phyloP scores from a whole-genome alignment of 2,888 invertebrate species.

The Limnephilus marmoratus region DNA sequence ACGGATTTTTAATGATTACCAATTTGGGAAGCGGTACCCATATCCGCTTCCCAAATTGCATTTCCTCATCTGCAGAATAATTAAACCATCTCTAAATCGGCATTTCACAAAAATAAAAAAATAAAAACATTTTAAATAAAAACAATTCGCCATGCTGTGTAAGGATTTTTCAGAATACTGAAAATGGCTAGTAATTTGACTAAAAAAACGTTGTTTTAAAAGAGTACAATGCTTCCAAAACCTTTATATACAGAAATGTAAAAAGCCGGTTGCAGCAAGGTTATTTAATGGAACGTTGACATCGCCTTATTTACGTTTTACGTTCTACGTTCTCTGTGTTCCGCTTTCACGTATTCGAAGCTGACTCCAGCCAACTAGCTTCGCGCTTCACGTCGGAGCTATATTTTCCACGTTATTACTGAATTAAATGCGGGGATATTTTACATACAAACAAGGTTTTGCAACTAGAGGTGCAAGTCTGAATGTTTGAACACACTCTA shows the following conservation, averaged over 20 bases:
- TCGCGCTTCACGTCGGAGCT: not conserved
- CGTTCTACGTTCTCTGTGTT: not conserved
- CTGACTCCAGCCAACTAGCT: not conserved
- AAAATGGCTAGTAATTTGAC: not conserved
- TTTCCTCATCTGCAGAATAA: no score
- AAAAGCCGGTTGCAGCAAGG: not conserved
- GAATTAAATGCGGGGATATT: not conserved
- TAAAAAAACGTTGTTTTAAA: not conserved
- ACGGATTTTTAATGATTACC: no score
- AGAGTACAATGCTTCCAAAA: not conserved
- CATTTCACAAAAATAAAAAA: no score
- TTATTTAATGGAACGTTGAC: not conserved
- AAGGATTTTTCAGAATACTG: not conserved
- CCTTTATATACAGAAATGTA: not conserved
- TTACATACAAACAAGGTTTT: not conserved
- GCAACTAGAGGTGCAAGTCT: not conserved
- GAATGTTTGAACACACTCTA: not conserved
- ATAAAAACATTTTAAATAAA: no score
- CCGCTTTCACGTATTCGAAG: not conserved
- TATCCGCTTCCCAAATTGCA: no score
- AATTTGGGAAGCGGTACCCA: no score
- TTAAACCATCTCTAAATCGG: no score
- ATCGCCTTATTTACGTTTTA: not conserved
- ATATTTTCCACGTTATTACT: not conserved
- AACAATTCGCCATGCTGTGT: no score